phyloP scores from a whole-genome alignment of 2,113 vertebrate genomes.

The Podarcis cretensis region DNA sequence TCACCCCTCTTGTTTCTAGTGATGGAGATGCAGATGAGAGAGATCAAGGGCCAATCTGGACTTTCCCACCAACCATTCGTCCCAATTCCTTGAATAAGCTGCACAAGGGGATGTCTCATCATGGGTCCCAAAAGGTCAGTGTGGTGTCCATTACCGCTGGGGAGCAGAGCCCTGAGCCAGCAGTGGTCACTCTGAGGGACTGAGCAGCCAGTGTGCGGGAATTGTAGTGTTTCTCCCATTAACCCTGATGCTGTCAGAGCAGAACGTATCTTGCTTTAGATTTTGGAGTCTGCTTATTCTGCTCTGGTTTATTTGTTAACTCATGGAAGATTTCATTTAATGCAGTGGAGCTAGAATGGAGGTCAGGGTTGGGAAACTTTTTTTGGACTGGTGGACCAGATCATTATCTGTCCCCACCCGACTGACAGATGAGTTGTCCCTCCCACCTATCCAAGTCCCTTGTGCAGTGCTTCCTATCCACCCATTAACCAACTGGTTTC shows the following conservation, averaged over 20 bases:
- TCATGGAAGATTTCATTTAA: neutral
- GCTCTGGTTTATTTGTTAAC: neutral
- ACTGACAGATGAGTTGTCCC: too few species aligned
- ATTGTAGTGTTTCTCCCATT: neutral
- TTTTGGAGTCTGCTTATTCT: neutral
- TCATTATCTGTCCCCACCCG: too few species aligned
- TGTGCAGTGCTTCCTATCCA: too few species aligned
- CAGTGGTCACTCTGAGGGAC: neutral
- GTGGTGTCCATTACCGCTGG: neutral
- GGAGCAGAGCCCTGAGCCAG: neutral
- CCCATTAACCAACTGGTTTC: too few species aligned
- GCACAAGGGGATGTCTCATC: conserved; percentile 86
- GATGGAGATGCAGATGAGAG: conserved; percentile 90
- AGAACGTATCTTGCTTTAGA: neutral
- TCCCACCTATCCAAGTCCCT: too few species aligned
- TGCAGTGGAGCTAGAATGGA: neutral
- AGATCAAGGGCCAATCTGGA: conserved; percentile 91
- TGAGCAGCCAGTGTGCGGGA: rapidly evolving
- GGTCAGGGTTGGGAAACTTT: neutral
- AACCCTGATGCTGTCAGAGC: neutral
- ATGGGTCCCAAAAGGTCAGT: conserved; percentile 84
- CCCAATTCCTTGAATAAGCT: conserved; percentile 88
- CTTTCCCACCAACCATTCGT: conserved; percentile 92
- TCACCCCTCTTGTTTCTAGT: conserved; percentile 67
- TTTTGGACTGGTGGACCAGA: too few species aligned